Base-by-base conservation (phyloP, 2,888 invertebrate genomes). In the Odontocerum albicorne region DNA sequence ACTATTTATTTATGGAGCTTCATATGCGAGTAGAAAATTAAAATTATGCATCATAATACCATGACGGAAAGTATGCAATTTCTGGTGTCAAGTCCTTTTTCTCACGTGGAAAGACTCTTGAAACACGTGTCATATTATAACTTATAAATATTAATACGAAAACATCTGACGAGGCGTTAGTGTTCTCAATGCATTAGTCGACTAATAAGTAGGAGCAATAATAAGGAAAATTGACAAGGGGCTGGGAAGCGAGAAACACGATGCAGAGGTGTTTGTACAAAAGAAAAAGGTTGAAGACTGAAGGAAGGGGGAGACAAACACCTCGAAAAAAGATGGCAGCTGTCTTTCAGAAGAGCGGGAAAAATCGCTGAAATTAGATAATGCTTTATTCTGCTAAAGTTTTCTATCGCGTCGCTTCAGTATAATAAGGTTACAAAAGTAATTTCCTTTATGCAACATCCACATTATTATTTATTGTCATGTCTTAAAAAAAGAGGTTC, bases 151-250 rank as follows among this genome's bases (percentile, higher is more conserved):
- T 1, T 2, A 27, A 27, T 27, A 10, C 15, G 50, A 32, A 42
- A 33, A 42, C 20, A 16, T 39, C 13, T 27, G 38, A 12, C 39
- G 39, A 7, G 39, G 17, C 45, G 45, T 39, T 46, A 39, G 45
- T 39, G 44, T 43, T 47, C 47, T 38, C 47, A 57, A 49, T 46
- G 57, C 39, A 54, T 58, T 58, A 58, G 38, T 8, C n/a, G 12
- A 4, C 38, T 55, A 51, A 58, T 46, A 38, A 44, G 42, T 47
- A 54, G 55, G 49, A 54, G 55, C 46, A 51, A 58, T 54, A 54
- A 58, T 44, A 47, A 46, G 50, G 38, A 51, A 51, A 55, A 59
- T 50, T 55, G 59, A 59, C 59, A 47, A 43, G 55, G 47, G 49
- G 47, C 36, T 49, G 54, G 50, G 35, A 38, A 51, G 20, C 38